Evolutionary conservation across 23 tunicate species (phyloP).

Genomic region (Ciona savignyi): DNA sequence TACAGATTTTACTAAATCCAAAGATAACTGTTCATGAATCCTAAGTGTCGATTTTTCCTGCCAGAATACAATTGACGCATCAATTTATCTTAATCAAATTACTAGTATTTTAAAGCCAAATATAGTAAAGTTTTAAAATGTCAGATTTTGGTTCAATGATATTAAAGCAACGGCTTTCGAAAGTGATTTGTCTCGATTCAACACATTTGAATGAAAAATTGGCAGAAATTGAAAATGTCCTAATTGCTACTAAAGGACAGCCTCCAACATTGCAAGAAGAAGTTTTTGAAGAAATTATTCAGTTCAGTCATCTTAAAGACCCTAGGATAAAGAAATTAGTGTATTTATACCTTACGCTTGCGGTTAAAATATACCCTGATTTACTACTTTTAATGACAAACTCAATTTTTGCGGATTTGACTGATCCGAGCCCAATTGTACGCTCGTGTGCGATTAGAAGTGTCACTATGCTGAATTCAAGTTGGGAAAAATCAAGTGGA

Average conservation of each 20-base stretch:
- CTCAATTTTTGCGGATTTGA: neutral
- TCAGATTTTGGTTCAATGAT: neutral
- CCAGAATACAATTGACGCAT: too few relatives aligned
- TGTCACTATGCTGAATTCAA: neutral
- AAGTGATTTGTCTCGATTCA: neutral
- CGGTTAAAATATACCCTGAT: neutral
- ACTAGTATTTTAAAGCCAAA: too few relatives aligned
- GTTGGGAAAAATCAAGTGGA: neutral
- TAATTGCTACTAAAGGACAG: neutral
- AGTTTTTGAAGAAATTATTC: neutral
- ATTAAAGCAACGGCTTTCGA: neutral
- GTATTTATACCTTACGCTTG: conserved; percentile 1
- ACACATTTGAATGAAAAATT: neutral
- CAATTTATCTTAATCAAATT: too few relatives aligned
- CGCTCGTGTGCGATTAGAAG: neutral
- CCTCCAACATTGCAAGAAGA: neutral
- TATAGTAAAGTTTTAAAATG: too few relatives aligned
- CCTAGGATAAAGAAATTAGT: neutral
- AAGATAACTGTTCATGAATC: too few relatives aligned
- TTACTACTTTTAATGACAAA: neutral
- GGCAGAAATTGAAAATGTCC: neutral
- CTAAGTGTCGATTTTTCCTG: too few relatives aligned
- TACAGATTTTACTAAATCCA: too few relatives aligned
- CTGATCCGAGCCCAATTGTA: neutral
- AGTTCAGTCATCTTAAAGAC: neutral